Evolutionary conservation across 2,797 vertebrate genomes (phyloP).

Genomic region (Emydoidea blandingii): DNA sequence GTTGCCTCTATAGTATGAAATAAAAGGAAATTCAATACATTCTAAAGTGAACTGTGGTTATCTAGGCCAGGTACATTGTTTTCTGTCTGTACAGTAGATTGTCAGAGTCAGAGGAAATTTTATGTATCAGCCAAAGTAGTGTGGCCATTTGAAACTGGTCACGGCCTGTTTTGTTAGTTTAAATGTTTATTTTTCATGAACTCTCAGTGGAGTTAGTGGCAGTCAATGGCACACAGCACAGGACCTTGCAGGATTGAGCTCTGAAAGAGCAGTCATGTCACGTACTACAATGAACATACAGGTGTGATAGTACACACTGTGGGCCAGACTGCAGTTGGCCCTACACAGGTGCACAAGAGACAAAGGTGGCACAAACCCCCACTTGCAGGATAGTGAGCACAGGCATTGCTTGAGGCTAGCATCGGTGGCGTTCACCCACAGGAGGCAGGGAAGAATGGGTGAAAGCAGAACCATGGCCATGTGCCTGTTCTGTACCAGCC

Average conservation of each 20-base stretch:
- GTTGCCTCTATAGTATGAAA: constrained; percentile 17
- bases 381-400: too few relatives aligned
- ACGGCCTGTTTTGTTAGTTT: constrained; percentile 11
- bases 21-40: constrained; percentile 7
- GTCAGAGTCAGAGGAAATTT: not conserved
- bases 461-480: not conserved
- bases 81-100: constrained; percentile 3
- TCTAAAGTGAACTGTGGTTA: constrained; percentile 18
- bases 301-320: not conserved
- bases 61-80: constrained; percentile 44
- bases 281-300: not conserved
- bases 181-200: constrained; percentile 26
- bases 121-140: not conserved
- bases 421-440: not conserved
- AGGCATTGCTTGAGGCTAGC: not conserved
- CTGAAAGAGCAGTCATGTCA: not conserved
- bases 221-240: not conserved
- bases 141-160: constrained; percentile 1
- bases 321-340: rapidly evolving
- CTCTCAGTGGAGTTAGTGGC: constrained; percentile 3
- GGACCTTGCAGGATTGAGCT: not conserved
- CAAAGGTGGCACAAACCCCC: not conserved
- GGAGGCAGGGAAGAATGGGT: not conserved
- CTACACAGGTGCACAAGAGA: rapidly evolving
- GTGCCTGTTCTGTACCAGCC: not conserved